A percentile compares a stretch with the other conserved stretches of the same genome.
phyloP scores from a whole-genome alignment of 2,888 invertebrate genomes.

The Spatulosminthurus flaviceps region DNA sequence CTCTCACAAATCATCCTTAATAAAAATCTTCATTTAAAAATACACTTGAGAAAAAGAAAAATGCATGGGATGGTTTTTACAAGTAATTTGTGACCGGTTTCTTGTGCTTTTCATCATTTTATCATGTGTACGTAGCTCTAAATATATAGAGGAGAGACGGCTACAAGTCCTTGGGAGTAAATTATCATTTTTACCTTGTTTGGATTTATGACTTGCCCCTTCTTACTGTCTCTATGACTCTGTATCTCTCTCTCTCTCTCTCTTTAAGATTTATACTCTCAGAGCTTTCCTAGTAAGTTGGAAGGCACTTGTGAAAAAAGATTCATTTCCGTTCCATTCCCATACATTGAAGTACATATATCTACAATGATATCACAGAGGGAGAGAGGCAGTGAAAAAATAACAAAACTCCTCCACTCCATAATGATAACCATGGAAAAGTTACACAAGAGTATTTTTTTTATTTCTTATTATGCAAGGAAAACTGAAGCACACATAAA shows the following conservation, averaged over 20 bases:
- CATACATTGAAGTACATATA: neutral
- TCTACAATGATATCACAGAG: neutral
- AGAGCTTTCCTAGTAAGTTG: neutral
- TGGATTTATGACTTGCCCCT: slow-evolving; percentile 5
- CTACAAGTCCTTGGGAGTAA: neutral
- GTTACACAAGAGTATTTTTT: too few relatives aligned
- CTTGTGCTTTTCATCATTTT: neutral
- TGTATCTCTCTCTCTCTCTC: neutral
- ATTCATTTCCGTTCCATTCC: slow-evolving; percentile 2
- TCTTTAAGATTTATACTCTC: neutral
- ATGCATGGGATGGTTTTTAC: neutral
- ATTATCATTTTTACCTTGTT: neutral
- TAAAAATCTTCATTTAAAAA: neutral
- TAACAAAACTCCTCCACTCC: too few relatives aligned
- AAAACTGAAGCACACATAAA: neutral
- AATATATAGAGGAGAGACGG: too few relatives aligned
- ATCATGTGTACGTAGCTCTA: neutral
- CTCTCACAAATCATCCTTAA: neutral
- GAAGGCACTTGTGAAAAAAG: neutral
- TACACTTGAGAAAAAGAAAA: too few relatives aligned
- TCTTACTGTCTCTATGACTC: too few relatives aligned
- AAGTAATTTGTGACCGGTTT: neutral
- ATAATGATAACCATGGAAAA: too few relatives aligned
- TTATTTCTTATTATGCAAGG: too few relatives aligned
- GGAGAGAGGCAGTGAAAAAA: too few relatives aligned